phyloP scores from a whole-genome alignment of 1,140 invertebrate species.

The Euborellia annulipes region DNA sequence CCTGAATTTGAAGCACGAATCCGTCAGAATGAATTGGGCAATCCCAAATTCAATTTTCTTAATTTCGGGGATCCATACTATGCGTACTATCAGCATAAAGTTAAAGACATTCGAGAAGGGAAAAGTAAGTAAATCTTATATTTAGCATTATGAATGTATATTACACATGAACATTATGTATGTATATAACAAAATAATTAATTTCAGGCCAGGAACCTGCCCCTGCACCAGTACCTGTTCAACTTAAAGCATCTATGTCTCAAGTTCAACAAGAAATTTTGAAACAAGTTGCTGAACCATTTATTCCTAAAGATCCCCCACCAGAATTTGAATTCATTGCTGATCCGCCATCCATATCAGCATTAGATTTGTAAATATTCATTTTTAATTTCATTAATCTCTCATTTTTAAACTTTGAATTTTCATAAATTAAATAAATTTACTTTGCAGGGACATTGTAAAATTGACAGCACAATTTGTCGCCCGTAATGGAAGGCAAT shows the following conservation, averaged over 20 bases:
- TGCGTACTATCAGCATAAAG: conserved; percentile 97
- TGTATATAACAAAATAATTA: no score
- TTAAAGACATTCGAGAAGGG: conserved; percentile 88
- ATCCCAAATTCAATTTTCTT: conserved; percentile 97
- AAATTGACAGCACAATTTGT: conserved; percentile 98
- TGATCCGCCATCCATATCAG: conserved; percentile 98
- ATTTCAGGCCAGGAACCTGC: conserved; percentile 16
- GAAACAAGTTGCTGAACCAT: conserved; percentile 68
- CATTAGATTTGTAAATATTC: conserved; percentile 72
- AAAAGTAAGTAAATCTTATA: conserved; percentile 38
- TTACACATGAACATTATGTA: no score
- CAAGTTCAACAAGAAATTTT: conserved; percentile 70
- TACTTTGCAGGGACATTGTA: conserved; percentile 82
- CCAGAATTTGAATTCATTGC: conserved; percentile 94
- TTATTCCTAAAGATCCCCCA: conserved; percentile 89
- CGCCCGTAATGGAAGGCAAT: conserved; percentile 93
- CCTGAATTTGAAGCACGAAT: conserved; percentile 96
- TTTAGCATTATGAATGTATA: not conserved
- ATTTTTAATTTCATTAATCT: conserved; percentile 13
- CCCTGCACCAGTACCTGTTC: conserved; percentile 10
- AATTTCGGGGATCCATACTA: conserved; percentile 94
- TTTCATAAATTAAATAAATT: conserved; percentile 4
- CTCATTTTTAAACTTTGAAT: conserved; percentile 10
- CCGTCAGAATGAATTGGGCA: conserved; percentile 89
- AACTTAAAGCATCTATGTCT: conserved; percentile 34